A percentile compares a stretch with the other conserved stretches of the same genome.
phyloP scores from a whole-genome alignment of 2,888 invertebrate species.

The Microchrysa polita region DNA sequence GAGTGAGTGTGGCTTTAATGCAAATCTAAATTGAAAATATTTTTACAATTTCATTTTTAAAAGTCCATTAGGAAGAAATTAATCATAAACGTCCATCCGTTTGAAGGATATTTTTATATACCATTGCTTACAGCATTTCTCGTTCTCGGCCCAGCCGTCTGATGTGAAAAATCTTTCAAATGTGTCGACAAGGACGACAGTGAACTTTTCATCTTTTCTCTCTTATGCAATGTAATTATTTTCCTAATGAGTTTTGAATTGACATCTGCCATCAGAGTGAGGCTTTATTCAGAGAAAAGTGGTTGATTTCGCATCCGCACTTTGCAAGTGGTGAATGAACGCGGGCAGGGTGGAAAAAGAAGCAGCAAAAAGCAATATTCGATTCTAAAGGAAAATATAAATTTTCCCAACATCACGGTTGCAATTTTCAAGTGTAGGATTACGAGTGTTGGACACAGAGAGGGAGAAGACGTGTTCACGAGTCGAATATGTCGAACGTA shows the following conservation, averaged over 20 bases:
- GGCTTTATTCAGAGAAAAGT: conserved; percentile 21
- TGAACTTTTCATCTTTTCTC: conserved; percentile 22
- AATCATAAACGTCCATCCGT: conserved; percentile 34
- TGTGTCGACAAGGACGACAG: not conserved
- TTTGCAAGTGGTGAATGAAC: too few species aligned
- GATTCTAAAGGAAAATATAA: conserved; percentile 21
- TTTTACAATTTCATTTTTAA: conserved; percentile 37
- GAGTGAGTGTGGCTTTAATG: conserved; percentile 6
- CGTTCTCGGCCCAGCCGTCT: not conserved
- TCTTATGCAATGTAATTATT: conserved; percentile 38
- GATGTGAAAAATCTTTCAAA: conserved; percentile 3
- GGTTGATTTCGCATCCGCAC: conserved; percentile 14
- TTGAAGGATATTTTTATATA: not conserved
- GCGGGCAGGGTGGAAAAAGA: not conserved
- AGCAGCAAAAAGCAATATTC: conserved; percentile 17
- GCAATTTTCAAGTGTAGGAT: not conserved
- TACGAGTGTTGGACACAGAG: too few species aligned
- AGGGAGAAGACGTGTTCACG: conserved; percentile 9
- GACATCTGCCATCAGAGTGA: conserved; percentile 40
- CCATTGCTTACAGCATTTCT: not conserved
- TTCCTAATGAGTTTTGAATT: conserved; percentile 50
- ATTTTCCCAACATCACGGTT: conserved; percentile 8
- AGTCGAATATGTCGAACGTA: not conserved
- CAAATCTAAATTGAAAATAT: conserved; percentile 31
- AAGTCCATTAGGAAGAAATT: conserved; percentile 38